Percentiles rank a stretch among this genome's conserved stretches.
Evolutionary conservation across 2,113 vertebrate species (phyloP).

Genomic region (Cochlearius cochlearius): DNA sequence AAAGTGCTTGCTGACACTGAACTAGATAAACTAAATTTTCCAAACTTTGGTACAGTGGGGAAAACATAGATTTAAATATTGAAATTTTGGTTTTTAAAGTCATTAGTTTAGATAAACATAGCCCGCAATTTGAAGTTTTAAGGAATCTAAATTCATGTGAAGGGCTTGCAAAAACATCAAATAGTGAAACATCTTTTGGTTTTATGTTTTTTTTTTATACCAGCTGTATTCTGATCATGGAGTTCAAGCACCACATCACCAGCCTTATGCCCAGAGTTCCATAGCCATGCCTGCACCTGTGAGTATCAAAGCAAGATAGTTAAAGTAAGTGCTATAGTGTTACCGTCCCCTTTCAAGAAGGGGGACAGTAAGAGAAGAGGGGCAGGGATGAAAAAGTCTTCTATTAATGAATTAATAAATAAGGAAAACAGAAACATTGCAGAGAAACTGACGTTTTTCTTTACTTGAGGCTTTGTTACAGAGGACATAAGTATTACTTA

Average conservation of each 20-base stretch:
- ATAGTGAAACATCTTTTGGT: background rate
- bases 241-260: conserved; percentile 70
- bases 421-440: background rate
- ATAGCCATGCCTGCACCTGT: conserved; percentile 72
- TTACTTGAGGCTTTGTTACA: background rate
- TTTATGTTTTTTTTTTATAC: background rate
- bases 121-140: background rate
- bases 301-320: conserved; percentile 65
- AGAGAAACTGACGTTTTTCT: background rate
- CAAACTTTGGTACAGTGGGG: background rate
- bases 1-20: background rate
- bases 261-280: conserved; percentile 69
- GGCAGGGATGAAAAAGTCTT: background rate
- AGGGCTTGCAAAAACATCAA: background rate
- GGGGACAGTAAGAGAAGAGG: background rate
- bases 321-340: conserved; percentile 39
- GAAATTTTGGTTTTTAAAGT: background rate
- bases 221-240: conserved; percentile 76
- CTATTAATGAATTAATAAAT: background rate
- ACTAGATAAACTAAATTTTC: background rate
- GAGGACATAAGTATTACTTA: background rate
- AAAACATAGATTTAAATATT: background rate
- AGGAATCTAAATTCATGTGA: background rate
- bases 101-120: background rate
- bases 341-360: background rate